These are phyloP conservation scores for Esox masquinongy DNA, from an alignment of 2,797 vertebrate species.

Conservation along the genomic window DNA sequence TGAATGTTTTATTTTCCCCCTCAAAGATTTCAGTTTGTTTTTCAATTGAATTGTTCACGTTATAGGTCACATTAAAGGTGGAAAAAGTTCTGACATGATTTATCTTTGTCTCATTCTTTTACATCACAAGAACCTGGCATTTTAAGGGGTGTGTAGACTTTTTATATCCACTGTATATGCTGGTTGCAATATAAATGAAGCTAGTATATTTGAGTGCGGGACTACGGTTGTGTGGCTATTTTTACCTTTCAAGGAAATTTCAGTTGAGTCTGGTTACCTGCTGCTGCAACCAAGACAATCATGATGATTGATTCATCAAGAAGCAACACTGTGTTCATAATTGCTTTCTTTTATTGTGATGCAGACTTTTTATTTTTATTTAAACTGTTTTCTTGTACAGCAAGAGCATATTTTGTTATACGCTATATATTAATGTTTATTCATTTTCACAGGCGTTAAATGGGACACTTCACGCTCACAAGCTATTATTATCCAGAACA, in stretches of 20 bases:
- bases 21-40: too few species aligned
- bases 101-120: too few species aligned
- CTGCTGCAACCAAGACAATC: too few species aligned
- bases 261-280: too few species aligned
- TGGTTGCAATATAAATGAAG: not conserved
- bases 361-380: not conserved
- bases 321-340: not conserved
- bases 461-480: not conserved
- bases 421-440: not conserved
- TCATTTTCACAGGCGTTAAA: not conserved
- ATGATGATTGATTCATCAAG: too few species aligned
- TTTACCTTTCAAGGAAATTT: not conserved
- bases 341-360: not conserved
- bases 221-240: constrained; percentile 9
- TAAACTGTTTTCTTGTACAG: not conserved
- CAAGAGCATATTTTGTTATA: not conserved
- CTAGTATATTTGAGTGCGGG: not conserved
- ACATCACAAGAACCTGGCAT: too few species aligned
- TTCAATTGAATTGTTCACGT: too few species aligned
- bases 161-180: too few species aligned
- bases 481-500: not conserved
- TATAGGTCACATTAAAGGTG: too few species aligned
- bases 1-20: too few species aligned
- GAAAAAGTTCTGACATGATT: too few species aligned
- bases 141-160: too few species aligned